phyloP scores from a whole-genome alignment of 2,888 invertebrate genomes.

The Bellardia bayeri region DNA sequence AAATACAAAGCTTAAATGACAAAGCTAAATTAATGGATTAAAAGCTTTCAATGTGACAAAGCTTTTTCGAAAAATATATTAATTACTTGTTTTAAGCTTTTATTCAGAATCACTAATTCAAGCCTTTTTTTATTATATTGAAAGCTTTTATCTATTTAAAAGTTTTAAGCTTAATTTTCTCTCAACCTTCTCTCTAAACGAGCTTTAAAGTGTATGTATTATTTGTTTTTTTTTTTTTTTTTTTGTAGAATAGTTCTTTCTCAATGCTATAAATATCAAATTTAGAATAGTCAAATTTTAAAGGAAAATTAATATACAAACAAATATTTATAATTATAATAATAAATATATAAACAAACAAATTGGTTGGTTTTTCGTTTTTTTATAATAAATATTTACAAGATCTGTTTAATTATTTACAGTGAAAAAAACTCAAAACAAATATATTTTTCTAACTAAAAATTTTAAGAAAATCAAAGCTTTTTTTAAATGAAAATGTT shows the following conservation, averaged over 20 bases:
- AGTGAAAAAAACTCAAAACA: constrained; percentile 75
- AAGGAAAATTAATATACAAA: constrained; percentile 52
- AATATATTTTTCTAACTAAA: constrained; percentile 43
- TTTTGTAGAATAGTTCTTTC: not conserved
- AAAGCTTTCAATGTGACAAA: too few species aligned
- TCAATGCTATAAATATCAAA: constrained; percentile 49
- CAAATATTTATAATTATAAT: constrained; percentile 66
- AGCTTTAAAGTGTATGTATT: constrained; percentile 10
- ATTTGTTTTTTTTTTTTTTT: not conserved
- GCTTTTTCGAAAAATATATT: not conserved
- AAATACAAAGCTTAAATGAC: not conserved
- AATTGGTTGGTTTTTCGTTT: constrained; percentile 65
- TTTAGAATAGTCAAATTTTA: constrained; percentile 80
- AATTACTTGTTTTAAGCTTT: too few species aligned
- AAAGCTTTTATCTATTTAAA: not conserved
- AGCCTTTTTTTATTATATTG: not conserved
- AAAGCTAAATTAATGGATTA: too few species aligned
- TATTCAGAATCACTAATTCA: too few species aligned
- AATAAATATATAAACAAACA: constrained; percentile 73
- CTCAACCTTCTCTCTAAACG: not conserved
- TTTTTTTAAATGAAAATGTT: constrained; percentile 49
- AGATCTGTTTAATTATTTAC: constrained; percentile 82
- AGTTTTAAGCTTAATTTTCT: too few species aligned
- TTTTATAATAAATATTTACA: constrained; percentile 77
- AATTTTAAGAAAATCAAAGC: constrained; percentile 73